These are phyloP conservation scores for Germaria angustata DNA, from an alignment of 2,888 invertebrate genomes.

Conservation along the genomic window DNA sequence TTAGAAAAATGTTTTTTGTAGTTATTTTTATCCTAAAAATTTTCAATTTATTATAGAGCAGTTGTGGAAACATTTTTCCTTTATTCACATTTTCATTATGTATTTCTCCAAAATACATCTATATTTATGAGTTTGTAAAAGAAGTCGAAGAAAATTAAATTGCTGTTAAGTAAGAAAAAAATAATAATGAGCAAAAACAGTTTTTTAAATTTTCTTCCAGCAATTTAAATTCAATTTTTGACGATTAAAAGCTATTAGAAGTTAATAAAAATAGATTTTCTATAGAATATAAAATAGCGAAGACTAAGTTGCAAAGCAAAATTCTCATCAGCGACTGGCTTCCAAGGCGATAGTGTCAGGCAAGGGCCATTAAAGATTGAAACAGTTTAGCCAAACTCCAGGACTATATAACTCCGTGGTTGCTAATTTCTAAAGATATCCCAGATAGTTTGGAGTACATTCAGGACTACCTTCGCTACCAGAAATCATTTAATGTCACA, in stretches of 20 bases:
- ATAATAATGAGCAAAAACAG: neutral
- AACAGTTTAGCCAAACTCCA: no score
- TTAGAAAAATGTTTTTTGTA: neutral
- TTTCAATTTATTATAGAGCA: slow-evolving; percentile 10
- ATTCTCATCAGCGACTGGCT: no score
- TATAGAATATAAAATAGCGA: no score
- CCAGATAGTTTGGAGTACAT: no score
- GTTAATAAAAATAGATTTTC: neutral
- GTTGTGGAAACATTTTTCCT: neutral
- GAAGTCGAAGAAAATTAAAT: neutral
- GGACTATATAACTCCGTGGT: no score
- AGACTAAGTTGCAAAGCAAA: no score
- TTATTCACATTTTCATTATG: neutral
- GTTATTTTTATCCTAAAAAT: neutral
- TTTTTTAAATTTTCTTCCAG: neutral
- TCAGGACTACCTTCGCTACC: no score
- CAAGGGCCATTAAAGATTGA: no score
- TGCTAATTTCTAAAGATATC: no score
- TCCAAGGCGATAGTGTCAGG: no score
- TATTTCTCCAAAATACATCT: neutral
- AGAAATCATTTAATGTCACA: no score
- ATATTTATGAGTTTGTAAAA: slow-evolving; percentile 19
- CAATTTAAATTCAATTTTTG: neutral
- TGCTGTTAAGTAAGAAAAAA: neutral
- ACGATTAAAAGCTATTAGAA: neutral